Conservation (phyloP, 1,140 invertebrate genomes). For the Drosophila seguyi region DNA sequence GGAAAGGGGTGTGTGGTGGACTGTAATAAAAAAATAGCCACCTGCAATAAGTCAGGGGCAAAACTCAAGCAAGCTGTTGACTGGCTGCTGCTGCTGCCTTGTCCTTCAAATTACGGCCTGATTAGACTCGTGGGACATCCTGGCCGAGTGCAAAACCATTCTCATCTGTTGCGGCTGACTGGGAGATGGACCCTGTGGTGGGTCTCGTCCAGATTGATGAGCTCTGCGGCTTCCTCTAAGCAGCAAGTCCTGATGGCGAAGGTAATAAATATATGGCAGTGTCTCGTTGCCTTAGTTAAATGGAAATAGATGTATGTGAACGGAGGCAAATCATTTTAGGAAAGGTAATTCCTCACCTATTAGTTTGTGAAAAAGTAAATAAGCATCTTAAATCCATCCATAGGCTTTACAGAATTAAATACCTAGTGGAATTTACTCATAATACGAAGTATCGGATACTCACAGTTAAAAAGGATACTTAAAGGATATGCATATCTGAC, state of each 20-base stretch:
- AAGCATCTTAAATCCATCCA: not conserved
- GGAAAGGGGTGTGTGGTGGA: constrained; percentile 19
- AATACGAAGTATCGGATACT: too few relatives aligned
- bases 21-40: constrained; percentile 54
- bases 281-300: constrained; percentile 29
- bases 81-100: constrained; percentile 39
- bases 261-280: constrained; percentile 44
- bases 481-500: not conserved
- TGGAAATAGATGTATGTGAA: constrained; percentile 33
- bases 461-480: not conserved
- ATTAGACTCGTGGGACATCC: constrained; percentile 74
- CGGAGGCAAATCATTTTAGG: not conserved
- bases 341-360: not conserved
- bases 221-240: constrained; percentile 53
- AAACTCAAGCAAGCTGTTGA: constrained; percentile 62
- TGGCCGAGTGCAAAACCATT: constrained; percentile 30
- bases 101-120: constrained; percentile 79
- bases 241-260: constrained; percentile 50
- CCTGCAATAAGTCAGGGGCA: constrained; percentile 69
- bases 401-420: not conserved
- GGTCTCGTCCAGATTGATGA: constrained; percentile 58
- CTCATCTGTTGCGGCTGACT: constrained; percentile 65
- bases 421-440: not conserved
- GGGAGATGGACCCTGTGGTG: constrained; percentile 16
- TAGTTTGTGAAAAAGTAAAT: not conserved